Conservation (phyloP, 2,797 vertebrate species). For the Chrysocyon brachyurus region DNA sequence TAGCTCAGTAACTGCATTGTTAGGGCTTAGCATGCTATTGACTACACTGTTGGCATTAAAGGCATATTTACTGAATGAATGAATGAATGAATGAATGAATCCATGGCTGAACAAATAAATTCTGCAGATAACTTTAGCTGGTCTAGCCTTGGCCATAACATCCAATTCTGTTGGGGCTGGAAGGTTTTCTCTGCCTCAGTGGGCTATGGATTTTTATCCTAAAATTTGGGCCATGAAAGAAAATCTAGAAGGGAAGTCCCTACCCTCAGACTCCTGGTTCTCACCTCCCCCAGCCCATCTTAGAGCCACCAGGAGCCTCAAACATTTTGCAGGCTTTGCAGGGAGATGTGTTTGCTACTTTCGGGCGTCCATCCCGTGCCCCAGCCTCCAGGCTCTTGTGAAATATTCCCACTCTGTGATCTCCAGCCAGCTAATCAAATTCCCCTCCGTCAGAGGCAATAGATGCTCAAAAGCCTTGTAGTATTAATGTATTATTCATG, state of each 20-base stretch:
- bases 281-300: not conserved
- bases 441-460: conserved; percentile 70
- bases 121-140: not conserved
- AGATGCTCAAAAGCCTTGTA: conserved; percentile 62
- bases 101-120: not conserved
- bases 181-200: not conserved
- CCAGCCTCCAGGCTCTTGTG: not conserved
- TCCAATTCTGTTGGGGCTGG: not conserved
- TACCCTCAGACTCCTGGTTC: not conserved
- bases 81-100: not conserved
- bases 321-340: not conserved
- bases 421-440: conserved; percentile 65
- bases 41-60: not conserved
- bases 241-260: accelerated
- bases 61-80: not conserved
- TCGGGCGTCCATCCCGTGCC: not conserved
- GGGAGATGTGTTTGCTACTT: not conserved
- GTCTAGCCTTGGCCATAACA: too few species aligned
- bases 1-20: too few species aligned
- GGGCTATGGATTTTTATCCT: not conserved
- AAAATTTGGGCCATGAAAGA: not conserved
- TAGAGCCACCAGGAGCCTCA: not conserved
- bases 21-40: not conserved
- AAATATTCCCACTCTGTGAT: conserved; percentile 42
- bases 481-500: conserved; percentile 81